Evolutionary conservation across 2,888 invertebrate genomes (phyloP).

Genomic region (Phalangium opilio): DNA sequence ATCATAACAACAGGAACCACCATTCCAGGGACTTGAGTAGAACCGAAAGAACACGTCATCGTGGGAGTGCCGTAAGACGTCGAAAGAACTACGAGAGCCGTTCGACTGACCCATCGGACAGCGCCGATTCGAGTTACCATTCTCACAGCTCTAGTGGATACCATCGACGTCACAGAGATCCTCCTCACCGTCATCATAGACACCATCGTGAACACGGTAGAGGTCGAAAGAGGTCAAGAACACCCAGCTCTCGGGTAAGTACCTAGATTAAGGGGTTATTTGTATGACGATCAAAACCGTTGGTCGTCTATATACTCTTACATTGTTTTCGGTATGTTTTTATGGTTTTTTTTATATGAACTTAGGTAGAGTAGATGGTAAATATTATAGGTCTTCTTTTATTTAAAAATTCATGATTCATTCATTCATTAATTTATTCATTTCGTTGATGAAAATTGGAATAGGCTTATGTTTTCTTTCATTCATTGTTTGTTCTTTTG

Average conservation of each 20-base stretch:
- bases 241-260: slow-evolving; percentile 1
- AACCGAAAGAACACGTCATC: neutral
- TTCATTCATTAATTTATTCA: too few relatives aligned
- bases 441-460: too few relatives aligned
- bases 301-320: too few relatives aligned
- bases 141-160: neutral
- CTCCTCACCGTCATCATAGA: neutral
- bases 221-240: neutral
- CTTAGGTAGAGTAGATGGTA: too few relatives aligned
- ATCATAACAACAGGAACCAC: neutral
- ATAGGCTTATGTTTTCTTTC: too few relatives aligned
- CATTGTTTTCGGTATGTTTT: too few relatives aligned
- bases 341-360: too few relatives aligned
- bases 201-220: neutral
- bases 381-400: too few relatives aligned
- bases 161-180: neutral
- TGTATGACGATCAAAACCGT: too few relatives aligned
- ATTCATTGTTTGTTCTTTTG: too few relatives aligned
- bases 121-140: neutral
- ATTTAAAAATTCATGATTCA: too few relatives aligned
- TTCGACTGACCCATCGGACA: neutral
- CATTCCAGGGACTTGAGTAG: neutral
- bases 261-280: neutral
- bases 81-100: neutral
- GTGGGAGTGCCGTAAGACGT: neutral